phyloP scores from a whole-genome alignment of 2,888 invertebrate species.

The Amblyjoppa fuscipennis region DNA sequence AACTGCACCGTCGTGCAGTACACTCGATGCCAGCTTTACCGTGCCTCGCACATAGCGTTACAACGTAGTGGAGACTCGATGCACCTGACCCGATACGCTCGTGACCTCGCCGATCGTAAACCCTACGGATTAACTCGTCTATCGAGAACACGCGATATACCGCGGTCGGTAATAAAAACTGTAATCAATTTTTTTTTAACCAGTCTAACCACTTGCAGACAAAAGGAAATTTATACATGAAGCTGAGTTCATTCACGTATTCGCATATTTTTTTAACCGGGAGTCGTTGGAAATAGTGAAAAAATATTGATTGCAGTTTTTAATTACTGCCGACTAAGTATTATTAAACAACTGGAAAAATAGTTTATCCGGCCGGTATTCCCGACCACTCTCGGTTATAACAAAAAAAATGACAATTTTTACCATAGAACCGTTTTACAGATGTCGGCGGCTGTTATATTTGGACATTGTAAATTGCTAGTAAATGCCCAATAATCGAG shows the following conservation, averaged over 20 bases:
- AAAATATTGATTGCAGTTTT: background rate
- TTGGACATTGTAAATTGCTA: background rate
- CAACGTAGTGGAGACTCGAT: slow-evolving; percentile 60
- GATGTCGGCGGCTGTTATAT: background rate
- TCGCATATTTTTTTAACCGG: too few species aligned
- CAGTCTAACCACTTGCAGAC: too few species aligned
- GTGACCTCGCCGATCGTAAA: slow-evolving; percentile 62
- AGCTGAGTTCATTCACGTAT: too few species aligned
- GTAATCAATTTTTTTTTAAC: background rate
- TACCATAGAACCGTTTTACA: background rate
- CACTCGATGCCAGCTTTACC: slow-evolving; percentile 24
- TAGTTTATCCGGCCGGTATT: background rate
- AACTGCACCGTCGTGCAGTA: slow-evolving; percentile 32
- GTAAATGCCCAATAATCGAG: background rate
- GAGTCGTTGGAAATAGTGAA: background rate
- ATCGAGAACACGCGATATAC: slow-evolving; percentile 10
- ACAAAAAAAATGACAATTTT: background rate
- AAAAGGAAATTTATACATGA: too few species aligned
- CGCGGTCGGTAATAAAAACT: background rate
- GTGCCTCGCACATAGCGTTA: slow-evolving; percentile 6
- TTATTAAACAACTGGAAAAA: background rate
- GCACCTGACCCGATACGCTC: slow-evolving; percentile 57
- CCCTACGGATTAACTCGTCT: slow-evolving; percentile 53
- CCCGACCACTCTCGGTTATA: background rate
- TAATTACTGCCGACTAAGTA: background rate